Base-by-base conservation (phyloP, 1,140 invertebrate genomes). In the Drosophila lacertosa region DNA sequence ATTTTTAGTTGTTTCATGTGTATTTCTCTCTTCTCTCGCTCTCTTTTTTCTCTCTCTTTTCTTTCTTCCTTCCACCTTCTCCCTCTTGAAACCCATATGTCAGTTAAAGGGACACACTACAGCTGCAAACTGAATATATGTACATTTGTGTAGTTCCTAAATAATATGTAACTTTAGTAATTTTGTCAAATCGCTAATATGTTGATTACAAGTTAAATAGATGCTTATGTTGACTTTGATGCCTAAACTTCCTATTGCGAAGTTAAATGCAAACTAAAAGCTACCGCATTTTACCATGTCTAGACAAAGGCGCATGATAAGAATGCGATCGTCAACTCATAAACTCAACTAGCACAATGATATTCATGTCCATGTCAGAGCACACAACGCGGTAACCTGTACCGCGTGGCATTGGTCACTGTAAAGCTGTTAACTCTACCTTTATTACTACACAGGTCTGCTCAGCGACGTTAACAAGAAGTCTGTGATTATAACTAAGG, bases 361-460 rank as follows among this genome's bases (percentile, higher is more conserved):
- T 59, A 48, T 16, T 39, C 48, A 29, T 53, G 40, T 33, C 39
- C 39, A 62, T 29, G 44, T 24, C 45, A 22, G 18, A 37, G 13
- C 7, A 16, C 15, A 16, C 11, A 44, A 4, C n/a, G 50, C 35
- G 65, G 50, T 51, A 71, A 65, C 39, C 64, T 74, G 65, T 74
- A 53, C 54, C 71, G 42, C 63, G 72, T 72, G 24, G 39, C 26
- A 15, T 57, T 66, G 76, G 57, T 66, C 74, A 71, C 77, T 80
- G 77, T 81, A 81, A 81, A 62, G 68, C 64, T 77, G 73, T 81
- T 81, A 77, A 81, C 48, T 77, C 39, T 24, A 64, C 37, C 77
- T 80, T 82, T 82, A 82, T 77, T 58, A 35, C 69, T 60, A 44
- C 53, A 66, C 40, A 66, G 59, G 59, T 64, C 50, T 40, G 13